These are phyloP conservation scores for Tubulanus polymorphus DNA, from an alignment of 2,888 invertebrate genomes.

Conservation along the genomic window DNA sequence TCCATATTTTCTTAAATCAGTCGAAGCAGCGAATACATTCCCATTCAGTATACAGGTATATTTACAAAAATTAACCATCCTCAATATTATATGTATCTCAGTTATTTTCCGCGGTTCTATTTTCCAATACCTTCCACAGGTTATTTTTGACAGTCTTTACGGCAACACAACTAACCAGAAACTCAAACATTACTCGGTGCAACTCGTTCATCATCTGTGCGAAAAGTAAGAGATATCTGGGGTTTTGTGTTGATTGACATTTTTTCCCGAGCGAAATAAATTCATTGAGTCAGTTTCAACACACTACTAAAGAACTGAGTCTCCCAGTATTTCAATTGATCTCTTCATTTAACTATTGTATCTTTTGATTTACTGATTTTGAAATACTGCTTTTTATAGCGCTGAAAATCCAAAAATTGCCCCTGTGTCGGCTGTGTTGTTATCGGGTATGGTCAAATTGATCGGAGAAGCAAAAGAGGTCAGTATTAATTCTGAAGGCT, in stretches of 20 bases:
- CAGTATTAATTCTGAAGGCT: no score
- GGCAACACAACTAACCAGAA: constrained; percentile 78
- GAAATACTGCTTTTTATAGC: constrained; percentile 34
- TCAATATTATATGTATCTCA: background rate
- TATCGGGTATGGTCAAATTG: constrained; percentile 68
- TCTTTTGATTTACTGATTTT: no score
- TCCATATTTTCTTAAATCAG: constrained; percentile 68
- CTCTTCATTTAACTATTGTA: no score
- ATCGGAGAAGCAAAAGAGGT: constrained; percentile 59
- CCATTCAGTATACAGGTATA: constrained; percentile 78
- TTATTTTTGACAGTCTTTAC: constrained; percentile 82
- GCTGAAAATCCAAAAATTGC: constrained; percentile 62
- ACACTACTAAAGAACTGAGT: no score
- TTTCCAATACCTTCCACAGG: constrained; percentile 54
- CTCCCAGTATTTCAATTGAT: no score
- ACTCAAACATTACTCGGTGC: constrained; percentile 74
- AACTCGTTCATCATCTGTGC: constrained; percentile 76
- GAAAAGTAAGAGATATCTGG: constrained; percentile 78
- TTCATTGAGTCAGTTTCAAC: no score
- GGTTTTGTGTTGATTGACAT: no score
- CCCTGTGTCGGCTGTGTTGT: constrained; percentile 68
- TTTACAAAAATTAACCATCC: no score
- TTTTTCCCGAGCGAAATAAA: no score
- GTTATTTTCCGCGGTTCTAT: background rate
- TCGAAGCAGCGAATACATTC: constrained; percentile 53